These are phyloP conservation scores for Papilio aristodemus DNA, from an alignment of 1,140 invertebrate genomes.

Conservation along the genomic window DNA sequence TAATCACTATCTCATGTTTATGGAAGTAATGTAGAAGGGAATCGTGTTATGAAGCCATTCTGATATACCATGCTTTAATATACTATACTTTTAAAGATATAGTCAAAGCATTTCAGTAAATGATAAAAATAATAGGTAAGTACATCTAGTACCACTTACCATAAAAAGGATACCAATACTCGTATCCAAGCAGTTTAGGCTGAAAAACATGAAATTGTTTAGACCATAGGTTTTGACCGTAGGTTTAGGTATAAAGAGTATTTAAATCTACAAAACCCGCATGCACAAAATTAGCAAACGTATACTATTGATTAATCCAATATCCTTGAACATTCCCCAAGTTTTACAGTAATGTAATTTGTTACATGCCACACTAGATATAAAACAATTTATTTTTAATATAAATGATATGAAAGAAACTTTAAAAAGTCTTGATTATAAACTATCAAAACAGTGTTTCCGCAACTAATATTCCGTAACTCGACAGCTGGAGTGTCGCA, in stretches of 20 bases:
- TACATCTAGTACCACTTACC: slow-evolving; percentile 77
- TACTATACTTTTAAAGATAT: slow-evolving; percentile 10
- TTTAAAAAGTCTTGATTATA: background rate
- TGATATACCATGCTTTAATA: slow-evolving; percentile 35
- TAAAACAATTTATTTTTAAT: background rate
- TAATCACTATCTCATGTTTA: background rate
- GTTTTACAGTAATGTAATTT: slow-evolving; percentile 1
- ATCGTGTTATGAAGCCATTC: slow-evolving; percentile 39
- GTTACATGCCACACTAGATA: background rate
- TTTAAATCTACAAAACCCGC: slow-evolving; percentile 39
- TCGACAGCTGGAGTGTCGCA: slow-evolving; percentile 32
- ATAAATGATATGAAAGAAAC: background rate
- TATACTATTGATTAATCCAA: slow-evolving; percentile 24
- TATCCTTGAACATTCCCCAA: slow-evolving; percentile 3
- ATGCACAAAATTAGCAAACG: slow-evolving; percentile 43
- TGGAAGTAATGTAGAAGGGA: slow-evolving; percentile 31
- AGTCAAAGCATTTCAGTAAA: slow-evolving; percentile 32
- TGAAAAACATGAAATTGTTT: slow-evolving; percentile 78
- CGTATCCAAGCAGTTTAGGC: slow-evolving; percentile 75
- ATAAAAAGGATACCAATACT: slow-evolving; percentile 73
- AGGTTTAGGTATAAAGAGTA: slow-evolving; percentile 24
- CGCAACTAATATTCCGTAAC: slow-evolving; percentile 18
- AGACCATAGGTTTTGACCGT: slow-evolving; percentile 55
- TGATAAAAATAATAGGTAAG: slow-evolving; percentile 57
- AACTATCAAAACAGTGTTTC: slow-evolving; percentile 30